Evolutionary conservation across 2,113 vertebrate genomes (phyloP).

Genomic region (Pavo muticus): DNA sequence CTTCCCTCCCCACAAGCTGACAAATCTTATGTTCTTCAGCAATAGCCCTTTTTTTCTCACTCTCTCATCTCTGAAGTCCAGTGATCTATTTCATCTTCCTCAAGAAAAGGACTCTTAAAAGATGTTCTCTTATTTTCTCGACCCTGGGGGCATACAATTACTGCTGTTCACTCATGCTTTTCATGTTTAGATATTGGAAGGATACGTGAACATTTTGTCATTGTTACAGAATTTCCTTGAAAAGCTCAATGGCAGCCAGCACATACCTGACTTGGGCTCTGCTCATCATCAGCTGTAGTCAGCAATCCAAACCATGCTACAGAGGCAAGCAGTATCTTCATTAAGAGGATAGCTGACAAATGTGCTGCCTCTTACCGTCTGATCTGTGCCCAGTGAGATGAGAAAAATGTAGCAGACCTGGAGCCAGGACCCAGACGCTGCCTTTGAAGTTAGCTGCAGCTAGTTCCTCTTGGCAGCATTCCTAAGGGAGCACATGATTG

Average conservation of each 20-base stretch:
- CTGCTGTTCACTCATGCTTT: conserved; percentile 11
- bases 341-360: not conserved
- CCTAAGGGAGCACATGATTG: not conserved
- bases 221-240: not conserved
- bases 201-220: not conserved
- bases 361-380: not conserved
- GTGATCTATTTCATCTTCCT: not conserved
- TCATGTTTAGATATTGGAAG: not conserved
- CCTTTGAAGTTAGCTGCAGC: not conserved
- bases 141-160: not conserved
- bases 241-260: not conserved
- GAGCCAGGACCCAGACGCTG: not conserved
- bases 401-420: fast-evolving
- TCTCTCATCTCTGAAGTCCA: conserved; percentile 3
- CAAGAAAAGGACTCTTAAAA: conserved; percentile 24
- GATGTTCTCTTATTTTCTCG: conserved; percentile 21
- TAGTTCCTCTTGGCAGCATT: not conserved
- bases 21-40: not conserved
- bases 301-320: not conserved
- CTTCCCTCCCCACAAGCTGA: not conserved
- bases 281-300: not conserved
- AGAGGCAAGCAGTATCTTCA: not conserved
- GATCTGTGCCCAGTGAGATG: not conserved
- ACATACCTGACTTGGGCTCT: fast-evolving
- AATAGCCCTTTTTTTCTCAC: not conserved